phyloP scores from a whole-genome alignment of 2,888 invertebrate genomes.

The Cremastinae sp. region DNA sequence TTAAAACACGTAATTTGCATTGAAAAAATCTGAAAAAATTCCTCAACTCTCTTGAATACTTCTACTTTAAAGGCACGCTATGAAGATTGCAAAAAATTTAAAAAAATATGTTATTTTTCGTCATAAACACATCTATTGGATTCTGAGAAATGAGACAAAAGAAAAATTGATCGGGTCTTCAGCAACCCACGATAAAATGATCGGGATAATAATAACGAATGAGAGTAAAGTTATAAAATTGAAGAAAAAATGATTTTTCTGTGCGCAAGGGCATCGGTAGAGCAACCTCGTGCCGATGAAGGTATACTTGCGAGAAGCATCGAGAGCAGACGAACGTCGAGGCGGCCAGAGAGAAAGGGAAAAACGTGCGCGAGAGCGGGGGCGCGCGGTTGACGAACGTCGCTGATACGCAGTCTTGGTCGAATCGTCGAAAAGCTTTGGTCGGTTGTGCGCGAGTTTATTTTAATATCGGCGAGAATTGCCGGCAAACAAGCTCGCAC shows the following conservation, averaged over 20 bases:
- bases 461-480: not conserved
- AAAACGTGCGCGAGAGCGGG: constrained; percentile 25
- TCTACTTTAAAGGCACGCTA: too few relatives aligned
- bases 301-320: not conserved
- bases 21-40: too few relatives aligned
- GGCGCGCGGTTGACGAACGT: constrained; percentile 40
- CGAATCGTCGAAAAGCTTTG: constrained; percentile 41
- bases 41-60: too few relatives aligned
- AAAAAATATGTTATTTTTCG: too few relatives aligned
- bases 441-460: constrained; percentile 17
- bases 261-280: not conserved
- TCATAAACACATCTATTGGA: too few relatives aligned
- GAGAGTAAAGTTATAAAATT: not conserved
- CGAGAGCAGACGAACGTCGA: constrained; percentile 20
- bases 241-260: not conserved
- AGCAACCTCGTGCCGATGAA: constrained; percentile 6
- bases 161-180: too few relatives aligned
- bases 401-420: constrained; percentile 50
- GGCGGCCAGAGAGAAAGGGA: constrained; percentile 12
- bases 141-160: too few relatives aligned
- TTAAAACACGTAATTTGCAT: too few relatives aligned
- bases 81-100: too few relatives aligned
- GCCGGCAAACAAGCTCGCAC: constrained; percentile 20
- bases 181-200: too few relatives aligned
- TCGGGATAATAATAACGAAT: too few relatives aligned